Evolutionary conservation across 2,797 vertebrate genomes (phyloP).

Genomic region (Scyliorhinus canicula): DNA sequence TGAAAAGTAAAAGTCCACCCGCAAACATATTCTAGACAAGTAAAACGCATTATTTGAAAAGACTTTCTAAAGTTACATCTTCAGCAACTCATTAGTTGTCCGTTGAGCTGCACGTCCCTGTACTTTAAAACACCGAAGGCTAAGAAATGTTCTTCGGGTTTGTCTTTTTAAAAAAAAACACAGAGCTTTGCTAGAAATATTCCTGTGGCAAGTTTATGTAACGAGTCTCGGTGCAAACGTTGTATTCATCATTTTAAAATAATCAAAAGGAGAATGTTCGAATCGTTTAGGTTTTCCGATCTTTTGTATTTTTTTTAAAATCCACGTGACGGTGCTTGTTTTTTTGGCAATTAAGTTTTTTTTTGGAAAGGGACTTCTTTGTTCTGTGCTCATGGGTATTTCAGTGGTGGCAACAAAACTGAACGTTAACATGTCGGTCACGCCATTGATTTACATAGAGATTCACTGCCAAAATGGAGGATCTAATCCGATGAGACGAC

Average conservation of each 20-base stretch:
- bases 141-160: not conserved
- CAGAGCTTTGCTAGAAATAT: not conserved
- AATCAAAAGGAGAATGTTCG: not conserved
- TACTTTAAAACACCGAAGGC: not conserved
- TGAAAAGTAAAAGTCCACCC: not conserved
- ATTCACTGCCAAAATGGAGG: conserved; percentile 35
- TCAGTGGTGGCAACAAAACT: conserved; percentile 33
- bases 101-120: not conserved
- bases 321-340: conserved; percentile 19
- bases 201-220: not conserved
- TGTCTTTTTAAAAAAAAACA: not conserved
- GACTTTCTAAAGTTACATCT: not conserved
- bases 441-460: conserved; percentile 35
- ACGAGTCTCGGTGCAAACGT: conserved; percentile 8
- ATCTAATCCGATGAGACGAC: conserved; percentile 27
- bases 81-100: not conserved
- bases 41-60: not conserved
- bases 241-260: not conserved
- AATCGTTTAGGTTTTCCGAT: not conserved
- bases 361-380: conserved; percentile 29
- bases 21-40: conserved; percentile 11
- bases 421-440: conserved; percentile 37
- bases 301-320: not conserved
- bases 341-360: not conserved
- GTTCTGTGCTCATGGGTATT: conserved; percentile 36